Conservation (phyloP, 2,797 vertebrate species). For the Perodicticus potto region DNA sequence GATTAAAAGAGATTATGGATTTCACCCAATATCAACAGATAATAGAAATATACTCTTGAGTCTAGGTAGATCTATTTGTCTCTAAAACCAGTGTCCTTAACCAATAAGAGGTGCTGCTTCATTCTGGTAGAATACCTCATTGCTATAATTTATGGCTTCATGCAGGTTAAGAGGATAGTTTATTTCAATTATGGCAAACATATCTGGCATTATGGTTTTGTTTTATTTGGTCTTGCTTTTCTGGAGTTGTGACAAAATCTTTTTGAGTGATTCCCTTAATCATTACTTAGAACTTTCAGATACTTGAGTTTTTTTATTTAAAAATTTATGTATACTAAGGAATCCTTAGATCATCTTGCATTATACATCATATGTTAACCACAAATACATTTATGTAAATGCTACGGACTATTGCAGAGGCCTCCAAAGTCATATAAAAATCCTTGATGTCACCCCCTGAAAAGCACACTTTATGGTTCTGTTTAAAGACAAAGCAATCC, state of each 20-base stretch:
- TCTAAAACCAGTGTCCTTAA: background rate
- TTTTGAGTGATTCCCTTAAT: background rate
- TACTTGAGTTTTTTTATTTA: background rate
- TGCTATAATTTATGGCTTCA: background rate
- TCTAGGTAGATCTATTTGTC: background rate
- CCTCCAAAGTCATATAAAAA: background rate
- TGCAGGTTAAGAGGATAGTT: background rate
- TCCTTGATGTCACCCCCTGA: background rate
- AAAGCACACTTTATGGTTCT: background rate
- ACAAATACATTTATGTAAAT: constrained; percentile 42
- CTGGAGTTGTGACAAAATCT: background rate
- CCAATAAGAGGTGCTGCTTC: background rate
- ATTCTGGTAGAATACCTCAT: background rate
- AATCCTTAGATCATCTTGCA: background rate
- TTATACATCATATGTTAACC: background rate
- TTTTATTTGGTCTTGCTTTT: background rate
- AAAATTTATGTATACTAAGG: background rate
- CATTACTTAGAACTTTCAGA: background rate
- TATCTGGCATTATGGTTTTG: background rate
- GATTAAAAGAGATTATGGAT: background rate
- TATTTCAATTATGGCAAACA: background rate
- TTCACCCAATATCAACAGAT: background rate
- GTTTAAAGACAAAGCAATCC: background rate
- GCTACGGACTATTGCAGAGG: background rate
- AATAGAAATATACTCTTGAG: background rate